Percentiles rank a stretch among this genome's conserved stretches.
Evolutionary conservation across 1,140 invertebrate species (phyloP).

Genomic region (Eurosta solidaginis): DNA sequence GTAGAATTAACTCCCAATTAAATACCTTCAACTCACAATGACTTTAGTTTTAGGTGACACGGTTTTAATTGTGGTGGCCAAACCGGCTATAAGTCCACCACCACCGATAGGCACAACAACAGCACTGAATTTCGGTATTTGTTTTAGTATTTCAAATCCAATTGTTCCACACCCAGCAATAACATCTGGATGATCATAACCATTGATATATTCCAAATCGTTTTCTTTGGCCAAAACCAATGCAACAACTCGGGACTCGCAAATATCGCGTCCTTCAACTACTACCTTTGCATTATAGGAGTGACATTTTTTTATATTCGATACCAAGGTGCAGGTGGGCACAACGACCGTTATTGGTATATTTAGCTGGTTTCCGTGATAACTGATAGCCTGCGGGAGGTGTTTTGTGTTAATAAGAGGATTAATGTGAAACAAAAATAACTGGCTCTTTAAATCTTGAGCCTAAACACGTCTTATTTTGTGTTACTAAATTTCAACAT

Average conservation of each 20-base stretch:
- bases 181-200: neutral
- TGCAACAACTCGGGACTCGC: neutral
- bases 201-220: neutral
- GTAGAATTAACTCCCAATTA: neutral
- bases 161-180: neutral
- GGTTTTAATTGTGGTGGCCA: conserved; percentile 71
- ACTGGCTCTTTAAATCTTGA: no score
- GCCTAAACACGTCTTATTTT: no score
- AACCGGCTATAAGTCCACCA: conserved; percentile 82
- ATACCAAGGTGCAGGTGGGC: neutral
- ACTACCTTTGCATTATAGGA: neutral
- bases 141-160: neutral
- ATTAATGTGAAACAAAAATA: no score
- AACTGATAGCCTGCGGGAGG: conserved; percentile 3
- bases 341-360: neutral
- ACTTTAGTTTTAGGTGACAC: neutral
- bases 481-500: conserved; percentile 36
- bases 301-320: neutral
- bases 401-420: no score
- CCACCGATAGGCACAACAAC: conserved; percentile 81
- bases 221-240: neutral
- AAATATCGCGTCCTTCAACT: neutral
- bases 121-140: neutral
- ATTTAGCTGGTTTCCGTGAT: neutral
- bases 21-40: neutral